Evolutionary conservation across 2,113 vertebrate species (phyloP).

Genomic region (Eidolon helvum): DNA sequence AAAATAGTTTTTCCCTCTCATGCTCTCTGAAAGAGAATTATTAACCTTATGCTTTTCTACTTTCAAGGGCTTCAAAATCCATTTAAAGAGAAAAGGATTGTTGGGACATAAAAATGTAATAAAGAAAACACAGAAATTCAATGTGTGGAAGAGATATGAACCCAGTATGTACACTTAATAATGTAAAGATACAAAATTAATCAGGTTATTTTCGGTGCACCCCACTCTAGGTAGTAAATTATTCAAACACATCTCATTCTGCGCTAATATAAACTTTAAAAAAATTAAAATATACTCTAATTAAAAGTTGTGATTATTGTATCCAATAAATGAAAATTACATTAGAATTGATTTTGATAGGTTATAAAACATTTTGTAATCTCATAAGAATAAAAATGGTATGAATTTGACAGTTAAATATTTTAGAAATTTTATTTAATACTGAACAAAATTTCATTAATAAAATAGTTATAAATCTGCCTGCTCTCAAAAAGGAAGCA

Average conservation of each 20-base stretch:
- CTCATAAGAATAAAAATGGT: background rate
- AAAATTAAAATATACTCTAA: constrained; percentile 16
- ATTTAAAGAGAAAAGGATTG: background rate
- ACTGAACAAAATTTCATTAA: background rate
- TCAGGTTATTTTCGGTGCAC: background rate
- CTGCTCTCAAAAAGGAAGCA: background rate
- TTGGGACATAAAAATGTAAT: background rate
- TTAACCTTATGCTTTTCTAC: background rate
- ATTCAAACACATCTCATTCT: background rate
- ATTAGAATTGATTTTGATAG: background rate
- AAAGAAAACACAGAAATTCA: background rate
- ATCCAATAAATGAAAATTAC: background rate
- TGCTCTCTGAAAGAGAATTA: background rate
- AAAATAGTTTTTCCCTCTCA: background rate
- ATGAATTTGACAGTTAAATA: background rate
- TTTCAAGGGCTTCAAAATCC: background rate
- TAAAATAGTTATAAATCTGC: background rate
- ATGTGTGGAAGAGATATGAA: background rate
- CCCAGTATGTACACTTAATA: background rate
- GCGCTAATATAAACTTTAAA: background rate
- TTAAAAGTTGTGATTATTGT: background rate
- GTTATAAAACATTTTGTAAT: constrained; percentile 7
- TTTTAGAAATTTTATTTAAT: constrained; percentile 22
- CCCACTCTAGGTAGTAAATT: background rate
- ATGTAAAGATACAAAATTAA: background rate